These are phyloP conservation scores for Lymantria monacha DNA, from an alignment of 2,888 invertebrate genomes.

Conservation along the genomic window DNA sequence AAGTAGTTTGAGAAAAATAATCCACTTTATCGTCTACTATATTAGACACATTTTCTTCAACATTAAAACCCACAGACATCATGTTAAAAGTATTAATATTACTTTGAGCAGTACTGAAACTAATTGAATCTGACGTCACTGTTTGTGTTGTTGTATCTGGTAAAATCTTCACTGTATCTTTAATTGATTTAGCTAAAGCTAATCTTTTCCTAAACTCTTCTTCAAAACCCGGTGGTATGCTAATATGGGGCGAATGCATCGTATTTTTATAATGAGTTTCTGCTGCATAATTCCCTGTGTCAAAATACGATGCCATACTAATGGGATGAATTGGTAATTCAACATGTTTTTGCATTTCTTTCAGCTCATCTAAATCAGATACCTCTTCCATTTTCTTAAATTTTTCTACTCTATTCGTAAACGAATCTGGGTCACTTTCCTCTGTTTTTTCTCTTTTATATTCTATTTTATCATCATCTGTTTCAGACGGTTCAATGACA, in stretches of 20 bases:
- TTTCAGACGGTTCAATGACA: conserved; percentile 66
- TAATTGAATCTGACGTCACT: neutral
- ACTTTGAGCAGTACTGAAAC: conserved; percentile 8
- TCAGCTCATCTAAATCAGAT: conserved; percentile 25
- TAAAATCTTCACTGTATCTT: conserved; percentile 8
- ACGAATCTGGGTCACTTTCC: conserved; percentile 53
- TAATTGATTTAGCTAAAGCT: conserved; percentile 16
- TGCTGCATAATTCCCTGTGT: conserved; percentile 73
- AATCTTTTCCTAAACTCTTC: conserved; percentile 47
- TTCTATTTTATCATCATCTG: conserved; percentile 68
- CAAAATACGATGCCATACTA: conserved; percentile 70
- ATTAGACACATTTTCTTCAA: conserved; percentile 23
- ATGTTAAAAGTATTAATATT: conserved; percentile 8
- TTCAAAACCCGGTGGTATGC: conserved; percentile 69
- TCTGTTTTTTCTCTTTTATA: conserved; percentile 43
- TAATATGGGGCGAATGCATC: conserved; percentile 42
- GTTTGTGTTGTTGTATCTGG: conserved; percentile 58
- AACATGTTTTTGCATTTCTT: conserved; percentile 16
- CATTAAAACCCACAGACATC: conserved; percentile 25
- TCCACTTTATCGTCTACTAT: conserved; percentile 20
- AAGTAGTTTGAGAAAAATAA: neutral
- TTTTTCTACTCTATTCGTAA: conserved; percentile 66
- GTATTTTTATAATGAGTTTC: conserved; percentile 67
- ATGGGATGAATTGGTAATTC: conserved; percentile 47
- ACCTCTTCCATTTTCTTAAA: conserved; percentile 58